Base-by-base conservation (phyloP, 2,113 vertebrate genomes). In the Lathamus discolor region DNA sequence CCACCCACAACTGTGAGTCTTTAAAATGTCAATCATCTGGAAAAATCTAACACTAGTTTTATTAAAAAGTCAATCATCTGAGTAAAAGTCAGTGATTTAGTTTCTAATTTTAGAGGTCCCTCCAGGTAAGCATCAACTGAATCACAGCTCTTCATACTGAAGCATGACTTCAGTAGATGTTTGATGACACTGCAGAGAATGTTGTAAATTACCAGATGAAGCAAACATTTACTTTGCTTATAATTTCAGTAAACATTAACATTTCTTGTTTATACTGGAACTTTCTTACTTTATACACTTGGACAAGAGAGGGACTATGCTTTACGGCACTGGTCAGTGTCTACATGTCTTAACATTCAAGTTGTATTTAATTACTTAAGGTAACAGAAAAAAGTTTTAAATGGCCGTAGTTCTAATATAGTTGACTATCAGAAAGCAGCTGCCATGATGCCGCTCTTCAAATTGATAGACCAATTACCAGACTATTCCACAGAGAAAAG, bases 21-120 rank as follows among this genome's bases (percentile, higher is more conserved):
- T 57, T 44, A 64, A 90, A 69, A 31, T 3, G 2, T 69, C 68
- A 72, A 31, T 89, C 73, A 85, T 91, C 67, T 14, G 10, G 64
- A 83, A 96, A 96, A 93, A 83, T 29, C 51, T 87, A 79, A 70
- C 52, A 81, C 84, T 92, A 88, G 76, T 63, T 92, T 90, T 83
- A 46, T 78, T 70, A 92, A 35, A 78, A 86, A 95, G 80, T 33
- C 46, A 73, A 75, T 93, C 66, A 88, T 83, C 84, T 94, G 29
- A 77, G 24, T 80, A n/a, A 54, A 93, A 83, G 28, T 63, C 52
- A 73, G 75, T 94, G 83, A 95, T 95, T 92, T 81, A 92, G 46
- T 64, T 39, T 84, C 79, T 73, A 44, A 83, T 83, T 68, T 51
- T 51, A 83, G 76, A 87, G 66, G 48, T 7, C 55, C 29, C 41